Conservation (phyloP, 2,888 invertebrate genomes). For the Steinernema scapterisci region DNA sequence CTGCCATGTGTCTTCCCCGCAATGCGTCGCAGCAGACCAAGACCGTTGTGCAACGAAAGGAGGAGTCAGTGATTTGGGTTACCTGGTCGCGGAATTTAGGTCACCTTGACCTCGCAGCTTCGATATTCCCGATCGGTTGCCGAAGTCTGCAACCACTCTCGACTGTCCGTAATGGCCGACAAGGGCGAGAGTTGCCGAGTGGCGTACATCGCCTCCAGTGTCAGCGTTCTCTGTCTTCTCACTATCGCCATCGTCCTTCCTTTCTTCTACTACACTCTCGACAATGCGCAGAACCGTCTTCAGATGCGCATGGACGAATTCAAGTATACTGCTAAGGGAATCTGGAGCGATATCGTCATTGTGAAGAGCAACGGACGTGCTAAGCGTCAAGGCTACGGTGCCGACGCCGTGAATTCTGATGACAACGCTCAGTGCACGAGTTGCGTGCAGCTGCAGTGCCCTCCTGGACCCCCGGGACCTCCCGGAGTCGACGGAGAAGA, state of each 20-base stretch:
- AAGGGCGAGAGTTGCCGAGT: slow-evolving; percentile 19
- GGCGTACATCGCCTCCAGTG: slow-evolving; percentile 46
- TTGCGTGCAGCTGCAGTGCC: slow-evolving; percentile 66
- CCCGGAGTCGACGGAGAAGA: slow-evolving; percentile 64
- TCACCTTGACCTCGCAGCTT: slow-evolving; percentile 9
- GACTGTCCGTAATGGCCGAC: slow-evolving; percentile 29
- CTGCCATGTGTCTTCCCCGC: no score
- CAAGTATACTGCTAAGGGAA: slow-evolving; percentile 41
- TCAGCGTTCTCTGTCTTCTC: slow-evolving; percentile 50
- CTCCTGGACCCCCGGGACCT: slow-evolving; percentile 66
- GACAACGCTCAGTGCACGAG: slow-evolving; percentile 62
- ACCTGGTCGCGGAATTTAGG: slow-evolving; percentile 10
- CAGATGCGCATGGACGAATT: slow-evolving; percentile 57
- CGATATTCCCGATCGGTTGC: no score
- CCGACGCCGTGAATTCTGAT: slow-evolving; percentile 37
- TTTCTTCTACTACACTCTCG: slow-evolving; percentile 53
- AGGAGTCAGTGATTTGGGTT: slow-evolving; percentile 12
- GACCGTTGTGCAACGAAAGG: background rate
- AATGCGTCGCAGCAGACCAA: no score
- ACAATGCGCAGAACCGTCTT: slow-evolving; percentile 58
- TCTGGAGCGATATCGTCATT: slow-evolving; percentile 56
- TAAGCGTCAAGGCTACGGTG: slow-evolving; percentile 51
- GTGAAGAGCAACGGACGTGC: slow-evolving; percentile 56
- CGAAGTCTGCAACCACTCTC: background rate
- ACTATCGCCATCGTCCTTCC: slow-evolving; percentile 54